Percentiles rank a stretch among this genome's conserved stretches.
Evolutionary conservation across 2,797 vertebrate species (phyloP).

Genomic region (Nannoperca australis): DNA sequence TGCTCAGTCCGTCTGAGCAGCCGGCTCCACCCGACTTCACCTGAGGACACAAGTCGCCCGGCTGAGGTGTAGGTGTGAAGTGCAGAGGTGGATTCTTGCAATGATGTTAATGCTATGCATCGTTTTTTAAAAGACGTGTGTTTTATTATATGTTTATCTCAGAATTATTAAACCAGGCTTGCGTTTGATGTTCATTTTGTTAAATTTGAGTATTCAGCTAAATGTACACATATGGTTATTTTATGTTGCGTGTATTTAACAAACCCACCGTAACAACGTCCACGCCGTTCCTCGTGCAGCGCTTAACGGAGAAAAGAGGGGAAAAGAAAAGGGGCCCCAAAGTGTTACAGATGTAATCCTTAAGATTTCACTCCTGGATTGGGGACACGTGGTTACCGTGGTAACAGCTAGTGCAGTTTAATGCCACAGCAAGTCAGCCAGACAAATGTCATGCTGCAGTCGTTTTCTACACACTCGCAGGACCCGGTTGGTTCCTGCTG

Average conservation of each 20-base stretch:
- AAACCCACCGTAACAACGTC: neutral
- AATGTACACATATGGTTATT: conserved; percentile 5
- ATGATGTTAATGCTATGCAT: conserved; percentile 75
- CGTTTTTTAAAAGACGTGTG: conserved; percentile 46
- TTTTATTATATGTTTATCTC: conserved; percentile 44
- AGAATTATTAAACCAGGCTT: conserved; percentile 43
- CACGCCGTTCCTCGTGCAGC: neutral
- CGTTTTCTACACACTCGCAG: conserved; percentile 7
- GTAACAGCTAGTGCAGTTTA: neutral
- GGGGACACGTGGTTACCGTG: neutral
- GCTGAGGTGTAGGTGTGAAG: conserved; percentile 59
- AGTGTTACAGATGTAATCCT: neutral
- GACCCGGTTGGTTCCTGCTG: neutral
- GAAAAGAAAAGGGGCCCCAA: neutral
- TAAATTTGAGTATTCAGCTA: conserved; percentile 14
- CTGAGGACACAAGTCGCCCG: conserved; percentile 30
- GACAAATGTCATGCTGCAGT: neutral
- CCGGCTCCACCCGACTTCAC: conserved; percentile 55
- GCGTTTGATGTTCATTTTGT: conserved; percentile 45
- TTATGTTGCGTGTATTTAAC: conserved; percentile 32
- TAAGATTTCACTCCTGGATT: neutral
- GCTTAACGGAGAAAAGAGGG: neutral
- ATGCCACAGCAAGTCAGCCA: neutral
- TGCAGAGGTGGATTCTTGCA: conserved; percentile 57
- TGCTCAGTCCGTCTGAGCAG: conserved; percentile 53